phyloP scores from a whole-genome alignment of 2,113 vertebrate species.

The Ceyx cyanopectus region DNA sequence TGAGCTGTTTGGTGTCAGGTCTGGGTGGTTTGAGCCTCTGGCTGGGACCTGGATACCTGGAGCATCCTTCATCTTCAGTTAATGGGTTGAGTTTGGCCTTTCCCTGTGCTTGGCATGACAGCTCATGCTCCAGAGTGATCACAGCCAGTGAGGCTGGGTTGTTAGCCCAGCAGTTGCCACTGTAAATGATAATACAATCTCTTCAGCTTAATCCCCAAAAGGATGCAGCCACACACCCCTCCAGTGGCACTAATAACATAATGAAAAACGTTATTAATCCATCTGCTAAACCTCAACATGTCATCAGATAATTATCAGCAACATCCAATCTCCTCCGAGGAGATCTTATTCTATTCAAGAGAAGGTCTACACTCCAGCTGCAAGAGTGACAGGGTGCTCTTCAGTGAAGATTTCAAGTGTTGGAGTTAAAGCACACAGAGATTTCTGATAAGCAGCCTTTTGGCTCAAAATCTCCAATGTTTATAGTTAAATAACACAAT shows the following conservation, averaged over 20 bases:
- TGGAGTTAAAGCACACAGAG: background rate
- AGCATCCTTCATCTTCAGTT: background rate
- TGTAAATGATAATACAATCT: background rate
- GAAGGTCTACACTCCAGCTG: conserved; percentile 50
- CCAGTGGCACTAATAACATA: conserved; percentile 31
- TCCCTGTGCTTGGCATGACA: background rate
- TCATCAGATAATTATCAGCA: conserved; percentile 75
- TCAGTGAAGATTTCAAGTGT: conserved; percentile 34
- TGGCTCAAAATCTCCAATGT: background rate
- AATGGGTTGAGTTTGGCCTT: background rate
- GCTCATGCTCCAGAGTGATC: background rate
- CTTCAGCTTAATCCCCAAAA: background rate
- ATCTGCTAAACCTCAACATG: conserved; percentile 72
- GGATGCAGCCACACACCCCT: conserved; percentile 8
- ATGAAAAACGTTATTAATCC: conserved; percentile 75
- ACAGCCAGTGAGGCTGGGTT: background rate
- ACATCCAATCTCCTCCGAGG: conserved; percentile 66
- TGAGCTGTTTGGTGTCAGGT: background rate
- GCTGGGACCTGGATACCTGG: background rate
- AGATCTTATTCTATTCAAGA: conserved; percentile 76
- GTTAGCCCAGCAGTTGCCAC: background rate
- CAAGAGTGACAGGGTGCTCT: conserved; percentile 62
- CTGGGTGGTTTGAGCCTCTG: background rate
- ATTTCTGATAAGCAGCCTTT: conserved; percentile 37
- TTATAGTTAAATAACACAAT: background rate